Base-by-base conservation (phyloP, 2,113 vertebrate genomes). In the Upupa epops region DNA sequence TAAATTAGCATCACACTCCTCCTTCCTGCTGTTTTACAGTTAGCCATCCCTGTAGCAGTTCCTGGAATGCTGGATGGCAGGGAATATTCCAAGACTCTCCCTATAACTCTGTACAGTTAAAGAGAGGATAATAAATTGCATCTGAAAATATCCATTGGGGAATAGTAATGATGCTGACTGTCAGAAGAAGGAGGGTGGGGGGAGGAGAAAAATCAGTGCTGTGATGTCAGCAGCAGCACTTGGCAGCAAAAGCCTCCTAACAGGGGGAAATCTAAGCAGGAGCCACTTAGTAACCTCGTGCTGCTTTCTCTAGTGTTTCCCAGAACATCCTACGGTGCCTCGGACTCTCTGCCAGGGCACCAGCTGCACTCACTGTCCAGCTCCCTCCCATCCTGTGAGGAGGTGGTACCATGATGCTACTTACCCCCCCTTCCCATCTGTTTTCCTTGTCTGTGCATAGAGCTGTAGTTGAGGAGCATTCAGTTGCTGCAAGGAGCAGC, bases 281-380 rank as follows among this genome's bases (percentile, higher is more conserved):
- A 88, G 69, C 58, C 13, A 3, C 79, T 85, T 88, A 5, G 65
- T 59, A 89, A 89, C 71, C 63, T 92, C 40, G 63, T 29, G 12
- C 77, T 92, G 68, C 40, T 79, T 73, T 40, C 61, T 56, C 19
- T 61, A 90, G 46, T 79, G 42, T 56, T 94, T 96, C 92, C 68
- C 86, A 90, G 93, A 94, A 92, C 25, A 37, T 71, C 51, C 36
- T 66, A 76, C 48, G 80, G 34, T 37, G 84, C 66, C 17, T 17
- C n/a, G 82, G 90, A 36, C 18, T 64, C 42, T 26, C 37, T 87
- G 88, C 89, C 95, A 95, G 91, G 49, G 55, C 59, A 45, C 46
- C 56, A 77, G 69, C 58, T 75, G 54, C 51, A 75, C 61, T 70
- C 65, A 2, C 11, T 52, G 58, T n/a, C 48, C 37, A 66, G 20